These are phyloP conservation scores for Xestia sexstrigata DNA, from an alignment of 2,888 invertebrate species.

Conservation along the genomic window DNA sequence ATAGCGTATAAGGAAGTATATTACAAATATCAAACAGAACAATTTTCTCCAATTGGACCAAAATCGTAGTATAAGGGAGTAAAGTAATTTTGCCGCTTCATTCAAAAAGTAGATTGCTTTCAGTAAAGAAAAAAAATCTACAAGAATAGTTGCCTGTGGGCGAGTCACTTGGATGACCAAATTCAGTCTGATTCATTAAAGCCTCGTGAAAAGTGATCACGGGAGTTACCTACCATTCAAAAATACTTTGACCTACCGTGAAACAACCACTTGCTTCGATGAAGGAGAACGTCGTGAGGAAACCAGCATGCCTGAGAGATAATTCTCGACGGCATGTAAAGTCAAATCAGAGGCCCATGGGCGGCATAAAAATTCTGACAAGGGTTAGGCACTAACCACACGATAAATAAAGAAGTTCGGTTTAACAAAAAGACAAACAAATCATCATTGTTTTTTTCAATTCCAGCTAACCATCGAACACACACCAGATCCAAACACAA, in stretches of 20 bases:
- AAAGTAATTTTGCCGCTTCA: background rate
- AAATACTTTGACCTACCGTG: background rate
- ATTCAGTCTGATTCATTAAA: background rate
- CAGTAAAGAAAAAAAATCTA: background rate
- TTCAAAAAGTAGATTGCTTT: background rate
- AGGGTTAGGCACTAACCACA: too few relatives aligned
- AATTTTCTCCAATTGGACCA: too few relatives aligned
- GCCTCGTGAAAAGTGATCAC: background rate
- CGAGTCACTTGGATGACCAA: background rate
- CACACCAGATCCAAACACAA: conserved; percentile 93
- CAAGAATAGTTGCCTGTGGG: background rate
- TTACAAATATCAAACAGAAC: too few relatives aligned
- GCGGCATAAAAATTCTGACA: too few relatives aligned
- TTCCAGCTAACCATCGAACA: conserved; percentile 96
- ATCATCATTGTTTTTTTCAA: background rate
- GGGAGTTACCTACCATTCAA: background rate
- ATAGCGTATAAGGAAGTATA: background rate
- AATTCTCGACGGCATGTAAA: too few relatives aligned
- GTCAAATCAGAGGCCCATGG: too few relatives aligned
- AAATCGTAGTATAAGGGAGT: background rate
- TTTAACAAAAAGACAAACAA: too few relatives aligned
- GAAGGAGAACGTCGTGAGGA: too few relatives aligned
- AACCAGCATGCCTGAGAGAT: too few relatives aligned
- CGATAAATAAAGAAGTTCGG: too few relatives aligned
- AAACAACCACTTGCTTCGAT: background rate